Percentiles rank a stretch among this genome's conserved stretches.
Conservation (phyloP, 2,888 invertebrate species). For the Netelia inedita region DNA sequence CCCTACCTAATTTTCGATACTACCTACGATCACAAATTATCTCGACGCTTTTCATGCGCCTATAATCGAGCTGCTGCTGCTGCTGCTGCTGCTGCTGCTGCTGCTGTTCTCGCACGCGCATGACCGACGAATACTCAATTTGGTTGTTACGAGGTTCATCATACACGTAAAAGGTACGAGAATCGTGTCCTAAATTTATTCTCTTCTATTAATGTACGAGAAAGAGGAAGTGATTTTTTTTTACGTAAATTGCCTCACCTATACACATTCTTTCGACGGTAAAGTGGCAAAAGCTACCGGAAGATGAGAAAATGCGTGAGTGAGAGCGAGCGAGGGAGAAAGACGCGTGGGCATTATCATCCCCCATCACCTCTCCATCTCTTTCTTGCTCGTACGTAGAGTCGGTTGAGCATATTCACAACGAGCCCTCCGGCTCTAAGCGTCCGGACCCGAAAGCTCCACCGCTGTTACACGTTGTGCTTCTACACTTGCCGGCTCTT, state of each 20-base stretch:
- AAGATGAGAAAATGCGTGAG: not conserved
- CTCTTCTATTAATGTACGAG: not conserved
- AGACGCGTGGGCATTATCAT: slow-evolving; percentile 26
- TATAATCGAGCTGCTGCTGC: too few species aligned
- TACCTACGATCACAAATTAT: too few species aligned
- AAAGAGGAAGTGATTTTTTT: slow-evolving; percentile 14
- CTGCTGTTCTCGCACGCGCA: not conserved
- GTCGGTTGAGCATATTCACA: slow-evolving; percentile 54
- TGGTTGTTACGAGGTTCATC: not conserved
- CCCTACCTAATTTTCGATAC: too few species aligned
- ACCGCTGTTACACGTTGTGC: slow-evolving; percentile 13
- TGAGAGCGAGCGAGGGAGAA: not conserved
- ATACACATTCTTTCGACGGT: slow-evolving; percentile 46
- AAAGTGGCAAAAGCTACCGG: slow-evolving; percentile 8
- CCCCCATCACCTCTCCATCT: not conserved
- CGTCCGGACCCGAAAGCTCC: slow-evolving; percentile 58
- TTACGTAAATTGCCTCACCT: slow-evolving; percentile 37
- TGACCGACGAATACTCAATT: slow-evolving; percentile 27
- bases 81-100: too few species aligned
- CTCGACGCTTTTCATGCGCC: too few species aligned
- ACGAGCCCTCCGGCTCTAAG: slow-evolving; percentile 49
- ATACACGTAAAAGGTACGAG: too few species aligned
- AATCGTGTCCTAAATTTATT: slow-evolving; percentile 21
- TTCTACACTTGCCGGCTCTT: slow-evolving; percentile 39
- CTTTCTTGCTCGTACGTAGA: slow-evolving; percentile 18